A percentile compares a stretch with the other conserved stretches of the same genome.
Conservation (phyloP, 2,113 vertebrate genomes). For the Petaurus breviceps region DNA sequence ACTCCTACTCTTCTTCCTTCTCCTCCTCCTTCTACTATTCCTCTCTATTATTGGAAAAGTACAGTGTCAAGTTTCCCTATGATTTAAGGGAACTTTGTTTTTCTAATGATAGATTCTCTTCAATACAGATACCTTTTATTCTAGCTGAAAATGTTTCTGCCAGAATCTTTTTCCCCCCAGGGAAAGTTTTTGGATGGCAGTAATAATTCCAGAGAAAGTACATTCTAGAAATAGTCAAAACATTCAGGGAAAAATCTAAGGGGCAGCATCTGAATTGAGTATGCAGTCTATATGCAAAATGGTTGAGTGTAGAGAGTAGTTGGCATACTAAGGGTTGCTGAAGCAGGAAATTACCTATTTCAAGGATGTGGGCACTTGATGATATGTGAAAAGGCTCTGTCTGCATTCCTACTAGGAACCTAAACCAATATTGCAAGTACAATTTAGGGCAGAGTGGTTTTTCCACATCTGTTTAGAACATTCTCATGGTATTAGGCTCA, state of each 20-base stretch:
- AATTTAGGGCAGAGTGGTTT: background rate
- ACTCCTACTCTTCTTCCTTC: too few relatives aligned
- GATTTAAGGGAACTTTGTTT: background rate
- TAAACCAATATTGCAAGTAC: background rate
- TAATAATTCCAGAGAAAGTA: background rate
- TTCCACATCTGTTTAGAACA: background rate
- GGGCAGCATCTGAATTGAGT: background rate
- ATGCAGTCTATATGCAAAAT: background rate
- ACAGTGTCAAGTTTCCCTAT: background rate
- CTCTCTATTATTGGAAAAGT: background rate
- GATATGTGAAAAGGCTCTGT: background rate
- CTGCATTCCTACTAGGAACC: background rate
- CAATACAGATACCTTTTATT: background rate
- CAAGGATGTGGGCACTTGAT: background rate
- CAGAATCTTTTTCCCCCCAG: background rate
- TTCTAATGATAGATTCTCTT: background rate
- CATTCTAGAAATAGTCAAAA: background rate
- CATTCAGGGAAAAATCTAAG: background rate
- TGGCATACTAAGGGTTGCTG: background rate
- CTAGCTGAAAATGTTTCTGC: background rate
- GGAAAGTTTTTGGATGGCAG: background rate
- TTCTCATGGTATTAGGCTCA: background rate
- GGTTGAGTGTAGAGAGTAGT: background rate
- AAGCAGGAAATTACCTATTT: background rate
- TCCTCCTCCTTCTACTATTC: background rate